Evolutionary conservation across 2,113 vertebrate genomes (phyloP).

Genomic region (Rhea americana): DNA sequence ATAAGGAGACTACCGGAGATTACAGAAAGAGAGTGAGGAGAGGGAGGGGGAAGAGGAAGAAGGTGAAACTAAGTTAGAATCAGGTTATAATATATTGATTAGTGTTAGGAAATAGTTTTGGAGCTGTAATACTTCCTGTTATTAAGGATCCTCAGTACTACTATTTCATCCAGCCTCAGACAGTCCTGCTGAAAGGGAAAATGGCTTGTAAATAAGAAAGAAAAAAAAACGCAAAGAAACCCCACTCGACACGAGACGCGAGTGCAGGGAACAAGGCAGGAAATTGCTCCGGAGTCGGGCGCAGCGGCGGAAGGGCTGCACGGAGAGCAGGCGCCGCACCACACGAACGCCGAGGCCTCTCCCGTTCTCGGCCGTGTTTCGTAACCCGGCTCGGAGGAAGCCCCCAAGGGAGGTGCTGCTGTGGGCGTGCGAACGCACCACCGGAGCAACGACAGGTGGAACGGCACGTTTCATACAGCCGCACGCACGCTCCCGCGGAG

Average conservation of each 20-base stretch:
- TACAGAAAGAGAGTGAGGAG: background rate
- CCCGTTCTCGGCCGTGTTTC: background rate
- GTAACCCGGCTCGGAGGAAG: background rate
- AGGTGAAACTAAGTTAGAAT: background rate
- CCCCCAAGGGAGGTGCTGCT: background rate
- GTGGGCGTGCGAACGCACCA: background rate
- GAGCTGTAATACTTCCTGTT: background rate
- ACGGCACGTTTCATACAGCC: background rate
- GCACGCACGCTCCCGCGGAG: background rate
- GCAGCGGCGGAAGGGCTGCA: background rate
- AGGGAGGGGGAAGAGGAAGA: background rate
- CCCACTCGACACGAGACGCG: fast-evolving
- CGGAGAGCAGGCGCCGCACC: background rate
- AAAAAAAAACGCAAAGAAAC: background rate
- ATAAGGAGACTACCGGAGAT: background rate
- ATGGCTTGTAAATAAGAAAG: background rate
- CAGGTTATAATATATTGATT: background rate
- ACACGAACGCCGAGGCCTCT: background rate
- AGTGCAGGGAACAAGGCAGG: background rate
- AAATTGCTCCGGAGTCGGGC: background rate
- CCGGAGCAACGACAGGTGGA: background rate
- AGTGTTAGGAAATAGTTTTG: background rate
- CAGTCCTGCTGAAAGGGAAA: background rate
- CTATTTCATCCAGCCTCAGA: background rate
- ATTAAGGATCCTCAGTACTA: background rate